Evolutionary conservation across 2,888 invertebrate species (phyloP).

Genomic region (Drosophila merina): DNA sequence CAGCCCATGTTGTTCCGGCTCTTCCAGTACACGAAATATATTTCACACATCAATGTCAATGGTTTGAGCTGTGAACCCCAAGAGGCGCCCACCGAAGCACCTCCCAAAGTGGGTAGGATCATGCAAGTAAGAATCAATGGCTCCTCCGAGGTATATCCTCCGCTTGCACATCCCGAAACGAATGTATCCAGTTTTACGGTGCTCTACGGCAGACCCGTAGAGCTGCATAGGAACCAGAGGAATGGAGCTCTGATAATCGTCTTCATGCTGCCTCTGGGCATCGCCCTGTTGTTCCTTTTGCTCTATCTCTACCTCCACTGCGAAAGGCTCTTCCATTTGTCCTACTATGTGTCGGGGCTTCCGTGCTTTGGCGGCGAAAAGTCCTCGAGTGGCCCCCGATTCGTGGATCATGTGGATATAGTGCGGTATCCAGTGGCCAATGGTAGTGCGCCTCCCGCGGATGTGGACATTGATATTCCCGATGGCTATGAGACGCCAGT

Average conservation of each 20-base stretch:
- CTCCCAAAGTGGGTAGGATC: conserved; percentile 11
- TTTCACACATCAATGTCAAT: conserved; percentile 83
- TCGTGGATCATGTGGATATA: conserved; percentile 80
- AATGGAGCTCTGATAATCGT: conserved; percentile 81
- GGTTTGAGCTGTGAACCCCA: conserved; percentile 79
- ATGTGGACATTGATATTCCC: conserved; percentile 38
- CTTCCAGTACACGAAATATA: conserved; percentile 81
- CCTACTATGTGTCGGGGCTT: conserved; percentile 73
- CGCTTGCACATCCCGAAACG: conserved; percentile 27
- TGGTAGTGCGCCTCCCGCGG: conserved; percentile 42
- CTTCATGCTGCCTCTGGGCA: conserved; percentile 81
- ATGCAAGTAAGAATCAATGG: conserved; percentile 13
- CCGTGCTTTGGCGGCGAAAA: conserved; percentile 57
- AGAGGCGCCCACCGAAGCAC: conserved; percentile 4
- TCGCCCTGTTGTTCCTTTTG: conserved; percentile 79
- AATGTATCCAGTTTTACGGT: conserved; percentile 73
- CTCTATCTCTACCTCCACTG: conserved; percentile 82
- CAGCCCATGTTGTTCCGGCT: conserved; percentile 80
- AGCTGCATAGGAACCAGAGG: conserved; percentile 79
- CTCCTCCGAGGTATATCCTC: neutral
- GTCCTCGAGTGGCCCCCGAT: conserved; percentile 37
- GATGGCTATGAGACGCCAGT: conserved; percentile 81
- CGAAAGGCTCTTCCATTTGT: conserved; percentile 81
- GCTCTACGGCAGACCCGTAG: conserved; percentile 76
- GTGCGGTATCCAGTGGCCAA: conserved; percentile 67